These are phyloP conservation scores for Sylvilagus floridanus DNA, from an alignment of 2,797 vertebrate species.

Conservation along the genomic window DNA sequence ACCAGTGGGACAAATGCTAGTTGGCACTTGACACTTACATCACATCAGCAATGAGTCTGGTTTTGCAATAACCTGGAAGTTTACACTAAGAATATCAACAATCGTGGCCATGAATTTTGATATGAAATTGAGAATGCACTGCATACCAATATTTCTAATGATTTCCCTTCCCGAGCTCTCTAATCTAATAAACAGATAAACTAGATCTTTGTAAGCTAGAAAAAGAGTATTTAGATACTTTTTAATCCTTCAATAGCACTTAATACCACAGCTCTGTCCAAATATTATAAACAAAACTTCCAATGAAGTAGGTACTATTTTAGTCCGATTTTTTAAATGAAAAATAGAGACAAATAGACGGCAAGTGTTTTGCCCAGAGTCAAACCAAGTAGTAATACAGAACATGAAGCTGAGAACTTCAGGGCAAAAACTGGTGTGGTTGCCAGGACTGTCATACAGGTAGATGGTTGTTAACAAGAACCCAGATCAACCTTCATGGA, in stretches of 20 bases:
- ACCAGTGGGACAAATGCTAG: neutral
- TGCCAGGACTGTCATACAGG: neutral
- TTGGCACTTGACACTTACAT: neutral
- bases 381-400: neutral
- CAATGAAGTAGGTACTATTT: neutral
- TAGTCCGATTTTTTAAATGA: neutral
- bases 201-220: neutral
- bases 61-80: neutral
- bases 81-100: neutral
- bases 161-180: neutral
- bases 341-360: neutral
- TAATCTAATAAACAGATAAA: neutral
- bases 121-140: neutral
- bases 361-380: neutral
- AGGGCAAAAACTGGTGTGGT: neutral
- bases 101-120: neutral
- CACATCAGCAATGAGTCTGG: neutral
- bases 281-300: neutral
- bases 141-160: neutral
- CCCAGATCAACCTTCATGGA: neutral
- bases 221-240: slow-evolving; percentile 5
- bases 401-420: neutral
- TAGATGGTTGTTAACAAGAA: neutral
- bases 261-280: neutral
- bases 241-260: neutral